Conservation (phyloP, 2,113 vertebrate species). For the Rhizomys pruinosus region DNA sequence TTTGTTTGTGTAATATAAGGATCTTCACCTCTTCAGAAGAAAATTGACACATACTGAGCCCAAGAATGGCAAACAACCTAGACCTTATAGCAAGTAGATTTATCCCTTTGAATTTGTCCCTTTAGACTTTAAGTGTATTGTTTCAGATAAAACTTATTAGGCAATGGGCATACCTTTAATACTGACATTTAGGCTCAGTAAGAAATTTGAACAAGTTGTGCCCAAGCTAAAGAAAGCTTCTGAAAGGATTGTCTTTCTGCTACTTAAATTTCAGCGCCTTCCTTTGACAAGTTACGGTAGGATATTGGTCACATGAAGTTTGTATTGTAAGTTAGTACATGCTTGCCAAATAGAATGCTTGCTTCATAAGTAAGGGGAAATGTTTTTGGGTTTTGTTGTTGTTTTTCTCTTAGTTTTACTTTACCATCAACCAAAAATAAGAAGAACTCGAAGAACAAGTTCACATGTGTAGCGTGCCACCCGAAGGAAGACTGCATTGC, state of each 20-base stretch:
- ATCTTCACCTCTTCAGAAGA: background rate
- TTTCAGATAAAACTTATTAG: conserved; percentile 5
- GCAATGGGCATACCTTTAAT: background rate
- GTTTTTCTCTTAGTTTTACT: conserved; percentile 87
- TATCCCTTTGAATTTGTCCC: background rate
- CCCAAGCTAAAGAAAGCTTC: background rate
- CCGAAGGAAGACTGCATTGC: conserved; percentile 96
- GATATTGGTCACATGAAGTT: background rate
- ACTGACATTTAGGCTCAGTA: background rate
- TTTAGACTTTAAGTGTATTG: background rate
- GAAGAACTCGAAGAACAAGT: conserved; percentile 89
- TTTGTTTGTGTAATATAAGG: background rate
- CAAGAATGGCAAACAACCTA: background rate
- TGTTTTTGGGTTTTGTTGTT: background rate
- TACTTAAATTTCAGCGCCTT: background rate
- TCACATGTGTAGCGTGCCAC: conserved; percentile 93
- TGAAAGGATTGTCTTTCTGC: background rate
- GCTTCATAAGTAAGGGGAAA: background rate
- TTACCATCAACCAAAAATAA: conserved; percentile 87
- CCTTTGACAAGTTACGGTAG: background rate
- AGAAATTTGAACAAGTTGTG: conserved; percentile 18
- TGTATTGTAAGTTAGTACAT: background rate
- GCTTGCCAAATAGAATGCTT: conserved; percentile 4
- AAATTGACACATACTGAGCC: background rate
- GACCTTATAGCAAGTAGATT: background rate